A percentile compares a stretch with the other conserved stretches of the same genome.
Conservation (phyloP, 2,113 vertebrate genomes). For the Eublepharis macularius region DNA sequence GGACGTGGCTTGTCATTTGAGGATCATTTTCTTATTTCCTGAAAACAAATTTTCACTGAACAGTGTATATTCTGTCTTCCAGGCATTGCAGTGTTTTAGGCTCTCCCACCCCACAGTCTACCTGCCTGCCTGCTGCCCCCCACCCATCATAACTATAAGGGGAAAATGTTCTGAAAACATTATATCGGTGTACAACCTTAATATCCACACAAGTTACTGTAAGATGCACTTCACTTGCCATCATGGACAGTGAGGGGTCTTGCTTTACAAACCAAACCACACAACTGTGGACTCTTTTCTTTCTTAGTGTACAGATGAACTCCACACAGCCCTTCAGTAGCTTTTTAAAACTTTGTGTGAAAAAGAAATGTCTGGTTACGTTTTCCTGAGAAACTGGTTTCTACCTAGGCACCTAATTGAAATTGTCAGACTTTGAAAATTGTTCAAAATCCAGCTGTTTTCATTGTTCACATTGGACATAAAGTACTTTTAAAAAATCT, state of each 20-base stretch:
- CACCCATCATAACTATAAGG: not conserved
- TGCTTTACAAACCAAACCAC: constrained; percentile 55
- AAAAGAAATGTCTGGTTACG: constrained; percentile 35
- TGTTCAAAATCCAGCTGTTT: constrained; percentile 58
- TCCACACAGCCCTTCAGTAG: constrained; percentile 54
- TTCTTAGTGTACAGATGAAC: constrained; percentile 56
- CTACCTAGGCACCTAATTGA: constrained; percentile 54
- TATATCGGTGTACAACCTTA: not conserved
- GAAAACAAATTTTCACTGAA: not conserved
- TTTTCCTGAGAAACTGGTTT: constrained; percentile 55
- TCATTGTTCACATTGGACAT: constrained; percentile 50
- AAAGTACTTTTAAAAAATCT: constrained; percentile 53
- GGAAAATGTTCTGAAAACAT: not conserved
- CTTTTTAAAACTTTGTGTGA: constrained; percentile 23
- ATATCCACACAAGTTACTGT: not conserved
- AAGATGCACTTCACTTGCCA: constrained; percentile 55
- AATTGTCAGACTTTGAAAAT: constrained; percentile 55
- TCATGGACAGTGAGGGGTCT: constrained; percentile 36
- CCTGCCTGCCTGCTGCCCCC: not conserved
- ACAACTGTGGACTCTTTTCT: constrained; percentile 47
- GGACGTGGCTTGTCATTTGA: not conserved
- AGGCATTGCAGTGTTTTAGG: not conserved
- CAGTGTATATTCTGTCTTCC: not conserved
- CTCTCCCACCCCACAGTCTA: not conserved
- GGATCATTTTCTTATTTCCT: not conserved